Evolutionary conservation across 2,888 invertebrate species (phyloP).

Genomic region (Pterostichus madidus): DNA sequence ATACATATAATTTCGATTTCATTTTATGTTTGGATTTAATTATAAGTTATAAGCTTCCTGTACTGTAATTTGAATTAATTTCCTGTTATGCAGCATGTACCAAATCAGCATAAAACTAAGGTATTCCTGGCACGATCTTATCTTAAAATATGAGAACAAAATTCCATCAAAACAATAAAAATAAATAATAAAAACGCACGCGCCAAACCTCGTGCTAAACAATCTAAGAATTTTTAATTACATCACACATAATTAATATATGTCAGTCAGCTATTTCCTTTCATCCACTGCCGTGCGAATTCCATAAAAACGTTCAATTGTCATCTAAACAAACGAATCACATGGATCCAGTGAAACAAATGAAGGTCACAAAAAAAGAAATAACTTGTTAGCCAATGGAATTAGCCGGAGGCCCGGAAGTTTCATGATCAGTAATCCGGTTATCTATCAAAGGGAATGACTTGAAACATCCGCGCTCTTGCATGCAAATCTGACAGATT

Average conservation of each 20-base stretch:
- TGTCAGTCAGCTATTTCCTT: background rate
- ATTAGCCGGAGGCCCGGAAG: background rate
- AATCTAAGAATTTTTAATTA: conserved; percentile 3
- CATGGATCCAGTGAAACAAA: background rate
- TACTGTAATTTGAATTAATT: no score
- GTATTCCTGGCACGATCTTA: no score
- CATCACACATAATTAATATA: conserved; percentile 16
- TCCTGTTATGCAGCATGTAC: no score
- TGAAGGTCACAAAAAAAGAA: conserved; percentile 18
- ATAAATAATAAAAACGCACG: background rate
- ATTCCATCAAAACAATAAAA: background rate
- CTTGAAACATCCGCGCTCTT: background rate
- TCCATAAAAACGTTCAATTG: background rate
- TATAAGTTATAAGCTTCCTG: no score
- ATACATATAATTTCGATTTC: no score
- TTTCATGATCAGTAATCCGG: background rate
- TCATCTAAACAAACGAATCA: background rate
- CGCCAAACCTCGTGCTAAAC: conserved; percentile 1
- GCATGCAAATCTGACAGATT: conserved; percentile 1
- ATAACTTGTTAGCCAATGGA: background rate
- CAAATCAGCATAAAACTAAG: no score
- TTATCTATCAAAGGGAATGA: background rate
- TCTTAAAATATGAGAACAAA: background rate
- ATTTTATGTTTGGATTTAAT: no score
- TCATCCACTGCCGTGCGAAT: background rate